phyloP scores from a whole-genome alignment of 1,140 invertebrate genomes.

The Drosophila kohkoa region DNA sequence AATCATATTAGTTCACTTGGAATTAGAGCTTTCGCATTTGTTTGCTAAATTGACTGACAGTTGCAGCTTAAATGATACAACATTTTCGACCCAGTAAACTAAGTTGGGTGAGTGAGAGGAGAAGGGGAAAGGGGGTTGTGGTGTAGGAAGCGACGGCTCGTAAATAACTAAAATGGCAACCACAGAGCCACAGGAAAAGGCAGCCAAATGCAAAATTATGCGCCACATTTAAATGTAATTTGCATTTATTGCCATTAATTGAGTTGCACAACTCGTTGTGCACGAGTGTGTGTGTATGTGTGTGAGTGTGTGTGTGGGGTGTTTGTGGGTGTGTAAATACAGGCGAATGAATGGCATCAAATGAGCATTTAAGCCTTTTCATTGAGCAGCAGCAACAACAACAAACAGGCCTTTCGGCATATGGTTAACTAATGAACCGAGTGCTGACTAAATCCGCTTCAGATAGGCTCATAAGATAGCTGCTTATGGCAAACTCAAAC shows the following conservation, averaged over 20 bases:
- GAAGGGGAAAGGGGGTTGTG: no score
- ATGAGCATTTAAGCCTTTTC: slow-evolving; percentile 56
- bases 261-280: slow-evolving; percentile 46
- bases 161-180: slow-evolving; percentile 52
- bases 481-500: slow-evolving; percentile 8
- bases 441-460: slow-evolving; percentile 27
- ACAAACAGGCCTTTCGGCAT: slow-evolving; percentile 30
- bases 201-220: slow-evolving; percentile 64
- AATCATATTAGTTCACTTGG: slow-evolving; percentile 19
- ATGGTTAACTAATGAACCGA: slow-evolving; percentile 46
- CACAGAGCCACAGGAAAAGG: slow-evolving; percentile 30
- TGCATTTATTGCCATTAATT: slow-evolving; percentile 74
- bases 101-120: not conserved
- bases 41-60: slow-evolving; percentile 26
- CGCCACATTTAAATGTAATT: slow-evolving; percentile 68
- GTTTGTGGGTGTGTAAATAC: slow-evolving; percentile 30
- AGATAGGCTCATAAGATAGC: slow-evolving; percentile 39
- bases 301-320: slow-evolving; percentile 12
- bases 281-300: slow-evolving; percentile 4
- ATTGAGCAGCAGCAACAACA: slow-evolving; percentile 32
- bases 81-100: slow-evolving; percentile 4
- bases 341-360: slow-evolving; percentile 50
- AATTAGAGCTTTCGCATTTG: slow-evolving; percentile 9
- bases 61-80: slow-evolving; percentile 25
- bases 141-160: slow-evolving; percentile 29